These are phyloP conservation scores for Pyrgilauda ruficollis DNA, from an alignment of 2,113 vertebrate genomes.

Conservation along the genomic window DNA sequence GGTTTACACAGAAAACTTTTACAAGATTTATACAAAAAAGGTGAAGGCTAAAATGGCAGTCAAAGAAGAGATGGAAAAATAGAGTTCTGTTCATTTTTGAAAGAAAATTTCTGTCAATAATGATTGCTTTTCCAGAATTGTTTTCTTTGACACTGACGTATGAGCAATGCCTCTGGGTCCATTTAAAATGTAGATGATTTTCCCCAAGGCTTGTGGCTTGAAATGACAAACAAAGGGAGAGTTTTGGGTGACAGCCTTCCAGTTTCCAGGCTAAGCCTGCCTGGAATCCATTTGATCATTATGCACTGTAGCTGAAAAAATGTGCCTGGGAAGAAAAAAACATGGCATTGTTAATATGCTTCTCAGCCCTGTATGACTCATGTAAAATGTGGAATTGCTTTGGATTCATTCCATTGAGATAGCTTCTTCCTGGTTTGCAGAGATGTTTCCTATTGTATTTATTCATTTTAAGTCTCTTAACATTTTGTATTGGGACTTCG, in stretches of 20 bases:
- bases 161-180: neutral
- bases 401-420: conserved; percentile 11
- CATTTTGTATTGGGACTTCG: neutral
- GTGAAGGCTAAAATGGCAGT: neutral
- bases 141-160: conserved; percentile 12
- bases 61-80: neutral
- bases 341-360: neutral
- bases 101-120: neutral
- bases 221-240: conserved; percentile 50
- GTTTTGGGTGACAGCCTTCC: conserved; percentile 38
- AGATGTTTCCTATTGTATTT: conserved; percentile 8
- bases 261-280: conserved; percentile 42
- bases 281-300: conserved; percentile 63
- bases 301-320: conserved; percentile 38
- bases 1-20: neutral
- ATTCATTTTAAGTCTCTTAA: conserved; percentile 24
- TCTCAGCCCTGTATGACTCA: conserved; percentile 19
- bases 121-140: conserved; percentile 1
- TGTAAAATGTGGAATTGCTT: conserved; percentile 29
- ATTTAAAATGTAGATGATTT: conserved; percentile 45
- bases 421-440: conserved; percentile 11
- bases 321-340: conserved; percentile 25
- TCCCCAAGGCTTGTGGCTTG: conserved; percentile 12
- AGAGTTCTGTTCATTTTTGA: neutral
- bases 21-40: neutral